Evolutionary conservation across 2,797 vertebrate species (phyloP), one percentile per base, ranked within the genome.

Genomic region (Lutjanus argentimaculatus): DNA sequence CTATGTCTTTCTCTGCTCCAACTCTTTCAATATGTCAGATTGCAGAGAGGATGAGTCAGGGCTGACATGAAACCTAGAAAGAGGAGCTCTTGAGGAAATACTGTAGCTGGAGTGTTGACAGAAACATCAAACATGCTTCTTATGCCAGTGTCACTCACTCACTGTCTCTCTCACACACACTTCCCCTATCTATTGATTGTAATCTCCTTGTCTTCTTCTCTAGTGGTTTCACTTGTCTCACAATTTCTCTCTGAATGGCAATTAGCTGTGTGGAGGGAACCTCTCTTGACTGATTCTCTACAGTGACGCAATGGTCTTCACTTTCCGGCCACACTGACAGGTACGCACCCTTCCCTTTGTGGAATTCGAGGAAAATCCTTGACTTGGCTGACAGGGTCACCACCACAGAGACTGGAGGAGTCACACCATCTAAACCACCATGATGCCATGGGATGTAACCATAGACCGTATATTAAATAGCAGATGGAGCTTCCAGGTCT

Each of bases 111-210:
- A 82, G 80, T 87, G 87, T 85, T 87, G 80, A 90, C 89, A 87
- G 80, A 84, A 88, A 87, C 82, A 86, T 89, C 82, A 89, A 80
- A 85, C 43, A 53, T 68, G 58, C 52, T 82, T 86, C 67, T 85
- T 64, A 75, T 75, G 80, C 83, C 85, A 84, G 43, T 72, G 76
- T 79, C 88, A 70, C 62, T 80, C 87, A 66, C 48, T 70, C 67
- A 4, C 22, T 21, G 6, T 7, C 12, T 76, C 67, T 69, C 21
- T 55, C 40, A 21, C 72, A 43, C 30, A n/a, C 25, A 45, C 72
- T 21, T 72, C 48, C 14, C 57, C n/a, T 6, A 46, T 74, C 66
- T 59, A 84, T 77, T 69, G 76, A 87, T 84, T 80, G 70, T 69
- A 77, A 79, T 86, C 79, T 70, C 25, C 30, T 49, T 30, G n/a